A percentile compares a stretch with the other conserved stretches of the same genome.
Evolutionary conservation across 2,888 invertebrate species (phyloP).

Genomic region (Amblyjoppa fuscipennis): DNA sequence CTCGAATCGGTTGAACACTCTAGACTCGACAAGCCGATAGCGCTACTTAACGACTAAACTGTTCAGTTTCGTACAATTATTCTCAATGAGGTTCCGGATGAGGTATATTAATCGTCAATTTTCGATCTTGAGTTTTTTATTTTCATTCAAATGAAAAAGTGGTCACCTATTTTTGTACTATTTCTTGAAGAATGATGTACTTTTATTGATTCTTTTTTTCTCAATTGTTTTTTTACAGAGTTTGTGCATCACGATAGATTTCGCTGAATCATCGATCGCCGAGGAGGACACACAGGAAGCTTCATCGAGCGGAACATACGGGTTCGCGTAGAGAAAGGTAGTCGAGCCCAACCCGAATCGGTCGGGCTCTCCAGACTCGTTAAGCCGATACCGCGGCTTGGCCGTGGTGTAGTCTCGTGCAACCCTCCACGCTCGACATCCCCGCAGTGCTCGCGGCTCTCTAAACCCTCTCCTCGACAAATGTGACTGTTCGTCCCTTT

Average conservation of each 20-base stretch:
- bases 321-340: conserved; percentile 1
- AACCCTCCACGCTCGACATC: conserved; percentile 53
- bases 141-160: not conserved
- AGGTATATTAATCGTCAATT: not conserved
- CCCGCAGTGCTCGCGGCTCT: conserved; percentile 24
- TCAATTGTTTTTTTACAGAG: not conserved
- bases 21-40: conserved; percentile 71
- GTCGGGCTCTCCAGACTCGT: conserved; percentile 71
- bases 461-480: conserved; percentile 41
- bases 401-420: conserved; percentile 38
- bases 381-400: conserved; percentile 67
- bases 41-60: conserved; percentile 40
- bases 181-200: not conserved
- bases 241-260: not conserved
- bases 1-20: conserved; percentile 65
- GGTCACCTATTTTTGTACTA: not conserved
- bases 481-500: conserved; percentile 68
- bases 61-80: not conserved
- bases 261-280: not conserved
- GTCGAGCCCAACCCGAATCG: conserved; percentile 41
- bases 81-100: not conserved
- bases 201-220: not conserved
- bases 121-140: not conserved
- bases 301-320: conserved; percentile 3
- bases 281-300: not conserved